Evolutionary conservation across 2,888 invertebrate genomes (phyloP), one percentile per base, ranked within the genome.

Genomic region (Megaustenia siamemsis): DNA sequence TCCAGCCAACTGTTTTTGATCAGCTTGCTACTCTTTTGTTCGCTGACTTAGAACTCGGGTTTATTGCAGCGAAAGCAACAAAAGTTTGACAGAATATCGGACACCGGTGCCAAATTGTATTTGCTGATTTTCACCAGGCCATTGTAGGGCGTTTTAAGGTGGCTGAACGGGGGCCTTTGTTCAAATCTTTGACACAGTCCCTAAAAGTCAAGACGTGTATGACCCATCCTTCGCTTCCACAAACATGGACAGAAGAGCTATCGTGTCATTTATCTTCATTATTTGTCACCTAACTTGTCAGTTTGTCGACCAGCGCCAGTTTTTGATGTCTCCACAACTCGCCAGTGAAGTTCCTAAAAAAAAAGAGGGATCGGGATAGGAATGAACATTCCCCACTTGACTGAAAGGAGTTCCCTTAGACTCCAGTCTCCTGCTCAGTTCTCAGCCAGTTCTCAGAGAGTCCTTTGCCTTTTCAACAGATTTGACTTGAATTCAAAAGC

Each of bases 231-330:
- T 83, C 78, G 78, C 79, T 63, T 82, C 85, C 78, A 80, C 87
- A 80, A 78, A 86, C 87, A 86, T 80, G 84, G 86, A 87, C 83
- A 78, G 79, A 81, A 79, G 86, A 81, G 76, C 32, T 68, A 63
- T 66, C 79, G 71, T 86, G 87, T 87, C 88, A 86, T 88, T 86
- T 87, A 88, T 88, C 88, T 87, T 88, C 86, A 88, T 88, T 88
- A 88, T 88, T 88, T 88, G 87, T 87, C 84, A 84, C 78, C 86
- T 82, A 86, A 60, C 85, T 75, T 88, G 88, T 88, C 87, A 88
- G 84, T 86, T 86, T 87, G 84, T 86, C 76, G 56, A 81, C 76
- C 56, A 43, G 53, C 81, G 56, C 81, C 43, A 68, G 77, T 71
- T 85, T 83, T 85, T 85, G 81, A 85, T 85, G 85, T 85, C 85